Evolutionary conservation across 2,888 invertebrate species (phyloP).

Genomic region (Rugalucina vietnamica): DNA sequence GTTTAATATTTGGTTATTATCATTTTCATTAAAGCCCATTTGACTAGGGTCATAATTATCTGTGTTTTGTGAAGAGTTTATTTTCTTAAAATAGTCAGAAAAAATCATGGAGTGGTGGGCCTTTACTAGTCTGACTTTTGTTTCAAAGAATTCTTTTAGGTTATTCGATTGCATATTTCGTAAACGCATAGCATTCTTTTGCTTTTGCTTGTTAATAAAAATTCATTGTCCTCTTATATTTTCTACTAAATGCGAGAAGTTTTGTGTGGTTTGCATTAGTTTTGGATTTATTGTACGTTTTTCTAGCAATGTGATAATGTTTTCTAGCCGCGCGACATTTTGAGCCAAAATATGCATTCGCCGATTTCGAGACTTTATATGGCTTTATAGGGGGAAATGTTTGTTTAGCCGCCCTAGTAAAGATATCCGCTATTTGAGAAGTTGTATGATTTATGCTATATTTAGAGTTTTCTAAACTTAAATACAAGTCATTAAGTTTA

Average conservation of each 20-base stretch:
- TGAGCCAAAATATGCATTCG: neutral
- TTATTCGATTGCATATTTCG: neutral
- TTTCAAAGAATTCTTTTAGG: neutral
- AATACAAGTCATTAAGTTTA: neutral
- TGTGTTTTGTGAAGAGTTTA: neutral
- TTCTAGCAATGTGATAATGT: neutral
- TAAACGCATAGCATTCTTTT: neutral
- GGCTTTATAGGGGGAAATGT: neutral
- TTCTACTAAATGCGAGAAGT: neutral
- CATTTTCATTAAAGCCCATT: neutral
- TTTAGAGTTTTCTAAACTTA: neutral
- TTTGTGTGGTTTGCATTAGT: neutral
- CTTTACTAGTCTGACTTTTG: neutral
- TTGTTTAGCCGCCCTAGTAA: neutral
- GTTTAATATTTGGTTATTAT: neutral
- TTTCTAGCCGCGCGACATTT: neutral
- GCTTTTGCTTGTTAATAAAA: neutral
- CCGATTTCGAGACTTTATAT: neutral
- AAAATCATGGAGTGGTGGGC: neutral
- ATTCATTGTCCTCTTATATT: neutral
- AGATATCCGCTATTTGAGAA: neutral
- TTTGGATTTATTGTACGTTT: neutral
- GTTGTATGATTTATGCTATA: neutral
- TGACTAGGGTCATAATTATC: neutral
- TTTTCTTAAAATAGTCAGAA: neutral